Evolutionary conservation across 1,140 invertebrate genomes (phyloP), one percentile per base, ranked within the genome.

Genomic region (Drosophila nigrodunni): DNA sequence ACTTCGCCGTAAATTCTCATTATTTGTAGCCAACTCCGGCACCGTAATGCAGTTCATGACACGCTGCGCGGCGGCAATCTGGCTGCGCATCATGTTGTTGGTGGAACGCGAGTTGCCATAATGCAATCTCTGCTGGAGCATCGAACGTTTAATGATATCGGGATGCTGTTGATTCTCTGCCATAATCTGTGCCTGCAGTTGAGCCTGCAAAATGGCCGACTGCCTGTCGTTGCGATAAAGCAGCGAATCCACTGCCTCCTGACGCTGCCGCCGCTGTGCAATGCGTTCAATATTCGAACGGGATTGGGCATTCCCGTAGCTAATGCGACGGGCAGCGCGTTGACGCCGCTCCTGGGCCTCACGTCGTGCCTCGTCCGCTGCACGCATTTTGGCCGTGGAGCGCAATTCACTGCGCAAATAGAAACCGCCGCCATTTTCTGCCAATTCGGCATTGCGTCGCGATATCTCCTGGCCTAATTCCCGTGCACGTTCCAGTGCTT

Each of bases 391-490:
- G 21, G 72, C 44, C 7, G 78, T 73, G 25, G 49, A 15, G 0
- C 85, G 73, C 6, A 79, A 39, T 11, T 85, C 75, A 8, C 52
- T 59, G 11, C 85, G 70, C 49, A 71, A 43, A 46, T 47, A 80
- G 1, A 41, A 55, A 0, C 70, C 71, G 2, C 25, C 43, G 6
- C 77, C 85, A 18, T 49, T 25, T 7, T 81, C 80, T 2, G 58
- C 66, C 15, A 77, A 15, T n/a, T 77, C 37, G 7, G 72, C 86
- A 57, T 91, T 91, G 0, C 71, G 69, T 0, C 88, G 73, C 11
- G 90, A 91, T 10, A 87, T 81, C 55, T 90, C 78, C 49, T 79
- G 76, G 44, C 90, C 90, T 15, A 91, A 66, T 13, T 88, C 75
- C 0, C 79, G 81, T 10, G 86, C 78, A 6, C 81, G 69, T 11